Percentiles rank a stretch among this genome's conserved stretches.
Conservation (phyloP, 2,797 vertebrate genomes). For the Hemibagrus guttatus region DNA sequence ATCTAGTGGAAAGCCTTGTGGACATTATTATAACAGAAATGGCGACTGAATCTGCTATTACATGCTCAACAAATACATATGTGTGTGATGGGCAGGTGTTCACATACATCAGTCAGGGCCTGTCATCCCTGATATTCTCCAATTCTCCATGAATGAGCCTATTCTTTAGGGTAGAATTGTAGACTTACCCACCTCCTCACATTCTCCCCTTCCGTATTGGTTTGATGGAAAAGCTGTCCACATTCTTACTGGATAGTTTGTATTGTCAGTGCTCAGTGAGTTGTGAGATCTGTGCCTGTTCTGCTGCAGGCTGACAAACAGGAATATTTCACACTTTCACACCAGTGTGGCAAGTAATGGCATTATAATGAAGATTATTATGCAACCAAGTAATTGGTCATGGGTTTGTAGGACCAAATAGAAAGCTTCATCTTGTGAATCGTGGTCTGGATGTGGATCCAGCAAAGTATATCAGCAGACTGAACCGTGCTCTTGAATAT, state of each 20-base stretch:
- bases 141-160: constrained; percentile 41
- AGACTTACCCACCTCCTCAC: constrained; percentile 34
- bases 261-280: constrained; percentile 51
- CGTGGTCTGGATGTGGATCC: neutral
- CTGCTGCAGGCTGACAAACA: constrained; percentile 36
- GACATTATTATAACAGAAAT: neutral
- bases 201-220: constrained; percentile 20
- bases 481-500: neutral
- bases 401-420: neutral
- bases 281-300: constrained; percentile 31
- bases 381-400: neutral
- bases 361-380: neutral
- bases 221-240: constrained; percentile 55
- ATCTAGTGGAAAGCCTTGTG: neutral
- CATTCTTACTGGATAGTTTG: constrained; percentile 53
- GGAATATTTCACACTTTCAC: constrained; percentile 40
- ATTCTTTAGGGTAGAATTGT: constrained; percentile 50
- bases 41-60: neutral
- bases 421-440: neutral
- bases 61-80: neutral
- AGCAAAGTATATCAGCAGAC: neutral
- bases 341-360: neutral
- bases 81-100: neutral
- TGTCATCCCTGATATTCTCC: constrained; percentile 26
- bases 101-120: neutral